Evolutionary conservation across 2,797 vertebrate species (phyloP).

Genomic region (Coregonus sp.): DNA sequence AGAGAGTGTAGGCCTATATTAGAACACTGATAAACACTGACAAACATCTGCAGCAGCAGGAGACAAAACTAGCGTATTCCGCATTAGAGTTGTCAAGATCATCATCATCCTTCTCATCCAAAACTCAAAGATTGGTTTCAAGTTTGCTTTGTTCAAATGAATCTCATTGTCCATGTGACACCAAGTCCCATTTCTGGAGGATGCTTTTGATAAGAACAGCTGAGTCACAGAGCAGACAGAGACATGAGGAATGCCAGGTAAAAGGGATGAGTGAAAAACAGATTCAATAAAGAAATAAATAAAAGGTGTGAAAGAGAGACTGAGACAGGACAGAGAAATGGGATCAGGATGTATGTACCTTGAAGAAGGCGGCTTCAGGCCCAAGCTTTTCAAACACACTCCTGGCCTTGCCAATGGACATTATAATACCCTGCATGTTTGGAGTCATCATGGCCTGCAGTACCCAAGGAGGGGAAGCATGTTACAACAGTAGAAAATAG

Average conservation of each 20-base stretch:
- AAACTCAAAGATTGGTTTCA: constrained; percentile 2
- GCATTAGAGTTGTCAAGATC: neutral
- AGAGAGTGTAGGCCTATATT: neutral
- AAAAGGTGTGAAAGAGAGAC: too few relatives aligned
- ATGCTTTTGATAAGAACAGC: neutral
- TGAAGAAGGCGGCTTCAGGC: constrained; percentile 98
- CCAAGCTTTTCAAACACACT: constrained; percentile 96
- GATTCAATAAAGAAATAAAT: too few relatives aligned
- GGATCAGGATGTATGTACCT: constrained; percentile 82
- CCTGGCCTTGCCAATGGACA: constrained; percentile 99
- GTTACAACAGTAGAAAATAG: constrained; percentile 72
- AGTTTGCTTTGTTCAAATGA: neutral
- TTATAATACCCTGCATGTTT: constrained; percentile 99
- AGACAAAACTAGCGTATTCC: neutral
- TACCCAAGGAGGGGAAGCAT: constrained; percentile 54
- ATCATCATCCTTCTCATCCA: neutral
- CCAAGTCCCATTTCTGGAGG: neutral
- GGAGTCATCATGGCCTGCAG: constrained; percentile 97
- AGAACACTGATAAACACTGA: neutral
- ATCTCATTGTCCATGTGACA: neutral
- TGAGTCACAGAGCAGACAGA: neutral
- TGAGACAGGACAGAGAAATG: neutral
- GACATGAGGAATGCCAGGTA: constrained; percentile 6
- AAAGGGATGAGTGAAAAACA: neutral
- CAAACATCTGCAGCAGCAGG: neutral